These are phyloP conservation scores for Metallyticus violacea DNA, from an alignment of 2,888 invertebrate species.

Conservation along the genomic window DNA sequence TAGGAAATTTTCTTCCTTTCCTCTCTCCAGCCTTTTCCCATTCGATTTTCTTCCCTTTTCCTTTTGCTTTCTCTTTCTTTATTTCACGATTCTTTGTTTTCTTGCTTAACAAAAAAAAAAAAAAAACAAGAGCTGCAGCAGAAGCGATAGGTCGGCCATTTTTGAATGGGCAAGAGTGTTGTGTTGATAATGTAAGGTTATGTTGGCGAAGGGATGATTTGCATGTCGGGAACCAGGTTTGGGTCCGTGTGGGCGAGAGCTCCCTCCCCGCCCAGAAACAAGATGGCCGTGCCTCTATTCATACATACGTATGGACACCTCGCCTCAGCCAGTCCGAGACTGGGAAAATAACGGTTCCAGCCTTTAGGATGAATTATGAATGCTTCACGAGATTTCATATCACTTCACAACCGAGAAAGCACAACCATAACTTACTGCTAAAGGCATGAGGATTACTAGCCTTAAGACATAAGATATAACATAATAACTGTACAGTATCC, in stretches of 20 bases:
- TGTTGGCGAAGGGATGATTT: background rate
- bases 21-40: background rate
- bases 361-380: background rate
- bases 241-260: constrained; percentile 3
- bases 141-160: no score
- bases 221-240: background rate
- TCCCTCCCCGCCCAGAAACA: background rate
- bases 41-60: background rate
- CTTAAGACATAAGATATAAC: no score
- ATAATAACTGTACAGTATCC: no score
- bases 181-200: constrained; percentile 17
- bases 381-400: background rate
- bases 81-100: background rate
- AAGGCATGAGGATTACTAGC: background rate
- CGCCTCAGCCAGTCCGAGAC: background rate
- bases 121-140: background rate
- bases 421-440: background rate
- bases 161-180: background rate
- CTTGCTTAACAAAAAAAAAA: background rate
- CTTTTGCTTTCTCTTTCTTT: background rate
- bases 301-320: background rate
- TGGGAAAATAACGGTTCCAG: background rate
- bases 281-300: background rate
- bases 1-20: background rate
- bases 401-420: background rate